Base-by-base conservation (phyloP, 2,888 invertebrate genomes). In the Stenchaetothrips biformis region DNA sequence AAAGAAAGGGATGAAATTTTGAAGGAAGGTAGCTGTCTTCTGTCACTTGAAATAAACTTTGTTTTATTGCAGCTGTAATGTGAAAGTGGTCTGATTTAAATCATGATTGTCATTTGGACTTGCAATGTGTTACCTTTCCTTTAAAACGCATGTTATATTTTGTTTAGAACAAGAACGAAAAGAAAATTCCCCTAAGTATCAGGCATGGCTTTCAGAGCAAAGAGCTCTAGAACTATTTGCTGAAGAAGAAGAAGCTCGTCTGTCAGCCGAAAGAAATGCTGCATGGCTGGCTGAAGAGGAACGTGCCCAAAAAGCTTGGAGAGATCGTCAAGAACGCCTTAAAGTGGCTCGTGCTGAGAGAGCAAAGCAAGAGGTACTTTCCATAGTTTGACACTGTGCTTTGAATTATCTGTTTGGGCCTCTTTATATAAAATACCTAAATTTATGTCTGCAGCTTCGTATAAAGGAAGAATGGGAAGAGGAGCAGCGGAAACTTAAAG, bases 231-330 rank as follows among this genome's bases (percentile, higher is more conserved):
- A 92, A 82, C 84, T 86, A 80, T 88, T 90, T 84, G 87, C 89
- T 84, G 86, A 87, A 81, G 87, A 89, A 84, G 89, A 89, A 82
- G 91, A 91, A 83, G 87, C 89, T 84, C 86, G 88, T 79, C 86
- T 89, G 80, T 90, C 89, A 83, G 86, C 87, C 74, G 87, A 89
- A 84, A 89, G 89, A 83, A 90, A 94, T 85, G 87, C 88, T 80
- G 89, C 90, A 83, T 95, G 94, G 94, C 83, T 92, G 47, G 88
- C 89, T 83, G 90, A 90, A 25, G 95, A 95, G 87, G 85, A 83
- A 82, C 86, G 89, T 83, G 91, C 92, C 0, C 90, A 92, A 82
- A 87, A 89, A 83, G 89, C 91, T 83, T 95, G 94, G 90, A 86
- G 87, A 48, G 87, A 90, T 84, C 85, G 91, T 62, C 91, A 93